Conservation (phyloP, 2,113 vertebrate species). For the Sphyrna mokarran region DNA sequence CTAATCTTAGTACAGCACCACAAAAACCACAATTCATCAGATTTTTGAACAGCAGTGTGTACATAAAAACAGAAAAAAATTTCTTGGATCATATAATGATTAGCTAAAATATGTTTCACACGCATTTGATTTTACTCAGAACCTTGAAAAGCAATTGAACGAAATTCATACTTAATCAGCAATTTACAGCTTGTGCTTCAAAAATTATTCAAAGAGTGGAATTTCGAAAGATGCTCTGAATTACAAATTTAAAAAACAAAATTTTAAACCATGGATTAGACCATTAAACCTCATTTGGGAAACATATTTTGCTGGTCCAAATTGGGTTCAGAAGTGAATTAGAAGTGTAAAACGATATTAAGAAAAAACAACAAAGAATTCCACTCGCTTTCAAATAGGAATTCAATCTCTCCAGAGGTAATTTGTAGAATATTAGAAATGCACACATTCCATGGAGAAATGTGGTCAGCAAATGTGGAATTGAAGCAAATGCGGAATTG, state of each 20-base stretch:
- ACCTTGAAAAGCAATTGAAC: slow-evolving; percentile 47
- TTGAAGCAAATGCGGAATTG: neutral
- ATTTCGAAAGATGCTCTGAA: neutral
- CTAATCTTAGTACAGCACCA: slow-evolving; percentile 17
- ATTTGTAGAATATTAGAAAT: neutral
- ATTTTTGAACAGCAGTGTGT: neutral
- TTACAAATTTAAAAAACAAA: neutral
- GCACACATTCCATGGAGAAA: neutral
- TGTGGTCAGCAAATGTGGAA: neutral
- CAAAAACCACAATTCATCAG: slow-evolving; percentile 41
- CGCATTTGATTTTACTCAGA: slow-evolving; percentile 47
- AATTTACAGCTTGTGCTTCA: neutral
- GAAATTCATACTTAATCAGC: slow-evolving; percentile 43
- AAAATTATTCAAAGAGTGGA: neutral
- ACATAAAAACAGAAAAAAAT: neutral
- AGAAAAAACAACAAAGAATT: neutral
- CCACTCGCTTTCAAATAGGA: neutral
- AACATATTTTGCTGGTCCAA: neutral
- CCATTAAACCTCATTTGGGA: neutral
- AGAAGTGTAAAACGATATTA: neutral
- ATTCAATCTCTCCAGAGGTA: neutral
- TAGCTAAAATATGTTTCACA: neutral
- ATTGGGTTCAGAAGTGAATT: no score
- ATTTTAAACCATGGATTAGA: neutral
- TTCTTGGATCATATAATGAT: neutral